phyloP scores from a whole-genome alignment of 2,797 vertebrate genomes.

The Sparidentex hasta region DNA sequence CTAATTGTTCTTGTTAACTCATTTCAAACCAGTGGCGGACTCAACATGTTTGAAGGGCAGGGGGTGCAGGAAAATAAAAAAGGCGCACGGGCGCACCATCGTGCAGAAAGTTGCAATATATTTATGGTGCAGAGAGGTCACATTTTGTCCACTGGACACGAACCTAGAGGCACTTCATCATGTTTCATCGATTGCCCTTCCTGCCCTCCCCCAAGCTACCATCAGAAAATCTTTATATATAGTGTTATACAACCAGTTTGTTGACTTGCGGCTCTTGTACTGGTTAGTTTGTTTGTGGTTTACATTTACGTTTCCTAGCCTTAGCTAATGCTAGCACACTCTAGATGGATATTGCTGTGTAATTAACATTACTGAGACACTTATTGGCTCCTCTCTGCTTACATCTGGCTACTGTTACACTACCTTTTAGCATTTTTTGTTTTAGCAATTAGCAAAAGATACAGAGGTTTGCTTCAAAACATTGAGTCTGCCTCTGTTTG shows the following conservation, averaged over 20 bases:
- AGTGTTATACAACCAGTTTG: background rate
- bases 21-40: background rate
- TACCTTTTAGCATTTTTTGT: background rate
- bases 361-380: background rate
- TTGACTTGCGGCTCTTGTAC: too few relatives aligned
- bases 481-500: background rate
- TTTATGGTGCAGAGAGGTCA: too few relatives aligned
- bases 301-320: background rate
- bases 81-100: too few relatives aligned
- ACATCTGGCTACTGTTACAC: background rate
- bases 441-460: background rate
- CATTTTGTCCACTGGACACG: too few relatives aligned
- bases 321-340: background rate
- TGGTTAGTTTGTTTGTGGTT: too few relatives aligned
- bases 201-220: too few relatives aligned
- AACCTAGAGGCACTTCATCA: too few relatives aligned
- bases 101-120: too few relatives aligned
- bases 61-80: too few relatives aligned
- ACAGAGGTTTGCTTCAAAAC: background rate
- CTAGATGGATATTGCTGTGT: background rate
- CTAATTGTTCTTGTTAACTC: background rate
- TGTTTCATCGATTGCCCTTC: too few relatives aligned
- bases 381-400: background rate
- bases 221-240: too few relatives aligned
- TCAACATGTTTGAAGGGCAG: too few relatives aligned